phyloP scores from a whole-genome alignment of 2,113 vertebrate genomes.

The Catharus minimus region DNA sequence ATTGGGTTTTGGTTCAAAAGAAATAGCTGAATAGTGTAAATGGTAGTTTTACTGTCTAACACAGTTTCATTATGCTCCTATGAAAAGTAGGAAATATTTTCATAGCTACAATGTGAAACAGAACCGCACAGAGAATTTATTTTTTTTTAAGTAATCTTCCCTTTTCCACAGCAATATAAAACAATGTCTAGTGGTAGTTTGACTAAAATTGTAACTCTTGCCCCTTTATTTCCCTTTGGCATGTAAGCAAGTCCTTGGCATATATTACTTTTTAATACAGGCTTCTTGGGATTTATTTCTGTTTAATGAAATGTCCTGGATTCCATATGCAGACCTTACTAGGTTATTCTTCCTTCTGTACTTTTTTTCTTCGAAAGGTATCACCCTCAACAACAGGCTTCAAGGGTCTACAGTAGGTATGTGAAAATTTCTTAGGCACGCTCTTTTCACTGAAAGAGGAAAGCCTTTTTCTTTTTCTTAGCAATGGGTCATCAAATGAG shows the following conservation, averaged over 20 bases:
- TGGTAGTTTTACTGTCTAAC: background rate
- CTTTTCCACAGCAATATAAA: background rate
- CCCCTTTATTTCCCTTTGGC: background rate
- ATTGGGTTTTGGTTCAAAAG: background rate
- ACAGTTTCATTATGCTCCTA: background rate
- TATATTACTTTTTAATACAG: background rate
- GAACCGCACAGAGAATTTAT: background rate
- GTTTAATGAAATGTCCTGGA: background rate
- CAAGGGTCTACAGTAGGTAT: background rate
- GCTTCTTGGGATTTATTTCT: background rate
- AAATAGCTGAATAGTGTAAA: background rate
- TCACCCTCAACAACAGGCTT: background rate
- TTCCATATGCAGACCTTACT: background rate
- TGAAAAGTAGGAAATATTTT: conserved; percentile 12
- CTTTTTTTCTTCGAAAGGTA: background rate
- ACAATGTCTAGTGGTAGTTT: background rate
- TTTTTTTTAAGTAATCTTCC: background rate
- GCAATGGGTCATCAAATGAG: background rate
- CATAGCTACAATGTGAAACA: background rate
- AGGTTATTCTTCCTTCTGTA: background rate
- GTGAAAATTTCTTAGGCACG: background rate
- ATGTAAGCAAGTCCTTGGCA: background rate
- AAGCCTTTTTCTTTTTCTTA: background rate
- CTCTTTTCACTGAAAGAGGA: background rate
- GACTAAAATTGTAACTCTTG: background rate